phyloP scores from a whole-genome alignment of 2,113 vertebrate species.

The Meriones unguiculatus region DNA sequence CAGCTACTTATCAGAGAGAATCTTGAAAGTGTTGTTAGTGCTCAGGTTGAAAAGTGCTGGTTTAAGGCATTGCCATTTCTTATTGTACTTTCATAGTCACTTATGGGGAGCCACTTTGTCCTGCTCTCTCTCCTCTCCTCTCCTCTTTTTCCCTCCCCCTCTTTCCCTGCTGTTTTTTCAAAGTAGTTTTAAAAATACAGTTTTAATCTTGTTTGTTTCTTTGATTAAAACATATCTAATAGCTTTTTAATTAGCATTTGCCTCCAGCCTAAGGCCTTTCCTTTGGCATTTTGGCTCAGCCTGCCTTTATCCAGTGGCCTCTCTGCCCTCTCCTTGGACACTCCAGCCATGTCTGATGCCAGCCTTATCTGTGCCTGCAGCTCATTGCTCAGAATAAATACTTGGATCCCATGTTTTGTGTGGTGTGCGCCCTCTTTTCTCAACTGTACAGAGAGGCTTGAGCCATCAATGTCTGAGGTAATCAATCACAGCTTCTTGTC shows the following conservation, averaged over 20 bases:
- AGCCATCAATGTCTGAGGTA: neutral
- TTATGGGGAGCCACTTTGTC: neutral
- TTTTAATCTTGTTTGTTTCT: conserved; percentile 3
- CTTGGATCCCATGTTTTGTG: neutral
- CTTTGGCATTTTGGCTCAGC: neutral
- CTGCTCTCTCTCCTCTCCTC: neutral
- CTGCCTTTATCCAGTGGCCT: neutral
- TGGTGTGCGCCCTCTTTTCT: neutral
- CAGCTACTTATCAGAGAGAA: neutral
- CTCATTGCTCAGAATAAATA: neutral
- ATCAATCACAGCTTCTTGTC: neutral
- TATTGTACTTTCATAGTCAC: neutral
- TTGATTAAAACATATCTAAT: conserved; percentile 17
- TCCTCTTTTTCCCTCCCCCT: neutral
- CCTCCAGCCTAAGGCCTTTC: neutral
- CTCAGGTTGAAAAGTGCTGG: neutral
- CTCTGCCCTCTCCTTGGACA: neutral
- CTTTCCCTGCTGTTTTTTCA: neutral
- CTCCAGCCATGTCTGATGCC: neutral
- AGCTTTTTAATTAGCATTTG: conserved; percentile 40
- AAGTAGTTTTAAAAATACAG: neutral
- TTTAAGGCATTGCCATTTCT: neutral
- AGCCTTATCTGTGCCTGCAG: neutral
- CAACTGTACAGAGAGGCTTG: neutral
- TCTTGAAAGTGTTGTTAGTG: neutral